Evolutionary conservation across 1,140 invertebrate genomes (phyloP), one percentile per base, ranked within the genome.

Genomic region (Hyles vespertilio): DNA sequence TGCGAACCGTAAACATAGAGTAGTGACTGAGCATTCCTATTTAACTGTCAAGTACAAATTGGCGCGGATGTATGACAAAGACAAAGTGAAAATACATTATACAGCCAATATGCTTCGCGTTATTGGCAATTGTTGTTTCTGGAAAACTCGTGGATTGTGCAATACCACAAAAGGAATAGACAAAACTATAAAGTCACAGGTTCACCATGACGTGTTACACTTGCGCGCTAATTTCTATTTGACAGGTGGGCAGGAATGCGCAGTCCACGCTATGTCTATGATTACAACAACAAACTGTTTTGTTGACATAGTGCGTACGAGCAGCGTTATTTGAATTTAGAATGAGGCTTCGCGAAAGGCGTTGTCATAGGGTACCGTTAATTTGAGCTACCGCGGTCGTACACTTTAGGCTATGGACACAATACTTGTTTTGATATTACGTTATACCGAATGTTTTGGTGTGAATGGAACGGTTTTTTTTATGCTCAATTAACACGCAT

Each of bases 341-440:
- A 75, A 78, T 77, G 69, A 70, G 69, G 56, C 63, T 64, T 65
- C 68, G 70, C 74, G 71, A 82, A 79, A 77, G 70, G 64, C 65
- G 61, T 67, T 68, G 69, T 71, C 66, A 61, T 61, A 12, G 58
- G 51, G 68, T 81, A 81, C 82, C 82, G 82, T 85, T 85, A 85
- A 79, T 75, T 62, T 72, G 72, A 65, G 67, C 77, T 79, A 77
- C 77, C 64, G 70, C 63, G 65, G 59, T 65, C 69, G 65, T 74
- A 63, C 56, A 63, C 66, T 67, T 72, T 70, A 75, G 67, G 73
- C 65, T 44, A 50, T 51, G 52, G 53, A 45, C 67, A 70, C 69
- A 71, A 48, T 46, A 5, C 34, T 22, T 32, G 52, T 54, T 54
- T 54, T 34, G n/a, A 34, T 33, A 34, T 51, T 51, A 33, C 11